phyloP scores from a whole-genome alignment of 2,113 vertebrate species.

The Tyrannus savana region DNA sequence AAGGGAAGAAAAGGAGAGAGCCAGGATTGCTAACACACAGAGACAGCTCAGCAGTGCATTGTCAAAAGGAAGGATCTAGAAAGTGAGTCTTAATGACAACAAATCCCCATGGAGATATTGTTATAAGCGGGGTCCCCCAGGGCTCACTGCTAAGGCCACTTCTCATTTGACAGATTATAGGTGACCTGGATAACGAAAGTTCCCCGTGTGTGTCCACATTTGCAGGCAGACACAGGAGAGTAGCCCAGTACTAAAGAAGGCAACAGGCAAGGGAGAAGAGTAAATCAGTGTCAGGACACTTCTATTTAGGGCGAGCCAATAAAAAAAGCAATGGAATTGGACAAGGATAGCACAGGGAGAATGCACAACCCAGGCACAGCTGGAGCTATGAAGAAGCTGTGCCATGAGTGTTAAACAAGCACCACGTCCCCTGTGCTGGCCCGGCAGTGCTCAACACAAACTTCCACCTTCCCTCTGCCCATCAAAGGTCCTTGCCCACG shows the following conservation, averaged over 20 bases:
- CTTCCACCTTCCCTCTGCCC: background rate
- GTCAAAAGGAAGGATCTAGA: background rate
- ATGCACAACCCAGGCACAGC: background rate
- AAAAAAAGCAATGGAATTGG: background rate
- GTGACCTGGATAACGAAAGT: conserved; percentile 34
- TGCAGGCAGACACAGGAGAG: conserved; percentile 1
- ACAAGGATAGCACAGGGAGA: background rate
- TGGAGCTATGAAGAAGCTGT: background rate
- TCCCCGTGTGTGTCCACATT: background rate
- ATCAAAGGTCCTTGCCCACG: background rate
- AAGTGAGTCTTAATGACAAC: background rate
- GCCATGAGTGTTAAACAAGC: background rate
- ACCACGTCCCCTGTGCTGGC: background rate
- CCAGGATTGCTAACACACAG: background rate
- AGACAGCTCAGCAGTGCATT: background rate
- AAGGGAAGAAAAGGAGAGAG: background rate
- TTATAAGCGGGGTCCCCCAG: background rate
- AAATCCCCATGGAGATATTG: background rate
- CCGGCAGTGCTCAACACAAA: background rate
- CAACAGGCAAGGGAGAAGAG: conserved; percentile 10
- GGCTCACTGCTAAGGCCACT: background rate
- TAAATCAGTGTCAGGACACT: background rate
- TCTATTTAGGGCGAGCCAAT: background rate
- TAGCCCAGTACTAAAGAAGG: background rate
- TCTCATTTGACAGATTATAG: conserved; percentile 26